Evolutionary conservation across 2,888 invertebrate genomes (phyloP), one percentile per base, ranked within the genome.

Genomic region (Aphodius sticticus): DNA sequence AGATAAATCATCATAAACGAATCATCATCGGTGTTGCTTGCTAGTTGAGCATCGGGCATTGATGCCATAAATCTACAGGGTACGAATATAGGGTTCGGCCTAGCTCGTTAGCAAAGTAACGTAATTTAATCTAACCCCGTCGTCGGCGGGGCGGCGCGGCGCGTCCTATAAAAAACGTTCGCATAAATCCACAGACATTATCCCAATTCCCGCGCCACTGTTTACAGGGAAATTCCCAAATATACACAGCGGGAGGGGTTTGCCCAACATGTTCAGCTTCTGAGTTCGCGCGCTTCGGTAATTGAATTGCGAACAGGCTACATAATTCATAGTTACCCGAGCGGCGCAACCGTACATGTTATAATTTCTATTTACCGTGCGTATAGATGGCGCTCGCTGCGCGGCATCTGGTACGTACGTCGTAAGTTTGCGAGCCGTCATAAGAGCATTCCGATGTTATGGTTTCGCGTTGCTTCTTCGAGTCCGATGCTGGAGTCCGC

Each of bases 291-390:
- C 12, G 26, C 26, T 53, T 12, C 53, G n/a, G 74, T 74, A 74
- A 74, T 74, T 74, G 74, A 74, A 74, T 74, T 74, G 74, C 35
- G 74, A 74, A 74, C 74, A 7, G 36, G 36, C 36, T 74, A 35
- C 74, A 74, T 74, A 74, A 74, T 74, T 74, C 74, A 74, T 74
- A 74, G 74, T 74, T 74, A 74, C 74, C 70, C 76, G 53, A 26
- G 26, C 26, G 26, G 26, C 37, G 53, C 76, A 26, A 26, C 26
- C 26, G 71, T 70, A 79, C 76, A 72, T 69, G 80, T 76, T 78
- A 78, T 80, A 80, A 80, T 80, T 80, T 78, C 78, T 80, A 80
- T 80, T 80, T 78, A 80, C 74, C 78, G 78, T 69, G 76, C 75
- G 72, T 76, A 77, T 16, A 71, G 35, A 71, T 35, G 26, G 74